Evolutionary conservation across 2,888 invertebrate genomes (phyloP).

Genomic region (Agrotis ipsilon): DNA sequence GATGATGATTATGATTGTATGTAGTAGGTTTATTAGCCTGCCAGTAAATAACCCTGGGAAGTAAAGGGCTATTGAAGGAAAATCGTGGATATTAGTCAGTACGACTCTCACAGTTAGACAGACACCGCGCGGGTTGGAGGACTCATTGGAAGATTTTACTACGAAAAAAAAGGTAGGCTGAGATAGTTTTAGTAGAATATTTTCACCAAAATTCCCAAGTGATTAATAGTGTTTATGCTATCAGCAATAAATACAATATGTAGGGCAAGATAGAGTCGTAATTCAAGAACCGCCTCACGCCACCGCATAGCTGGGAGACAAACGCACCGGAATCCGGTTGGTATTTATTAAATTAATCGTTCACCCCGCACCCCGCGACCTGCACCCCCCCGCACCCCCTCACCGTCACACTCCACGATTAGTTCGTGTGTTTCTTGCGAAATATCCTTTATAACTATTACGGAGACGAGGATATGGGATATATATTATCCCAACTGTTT

Average conservation of each 20-base stretch:
- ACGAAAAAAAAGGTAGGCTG: no score
- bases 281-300: conserved; percentile 79
- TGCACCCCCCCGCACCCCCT: conserved; percentile 42
- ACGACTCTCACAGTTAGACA: no score
- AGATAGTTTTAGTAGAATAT: conserved; percentile 1
- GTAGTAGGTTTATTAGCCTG: no score
- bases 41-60: no score
- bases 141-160: no score
- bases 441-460: conserved; percentile 60
- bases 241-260: conserved; percentile 61
- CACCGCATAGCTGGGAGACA: conserved; percentile 82
- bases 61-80: no score
- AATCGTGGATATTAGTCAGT: no score
- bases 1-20: neutral
- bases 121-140: no score
- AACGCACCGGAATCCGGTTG: conserved; percentile 85
- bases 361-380: conserved; percentile 65
- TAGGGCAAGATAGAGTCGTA: conserved; percentile 71
- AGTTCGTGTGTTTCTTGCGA: conserved; percentile 65
- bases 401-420: conserved; percentile 61
- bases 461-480: conserved; percentile 4
- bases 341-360: conserved; percentile 89
- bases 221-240: conserved; percentile 65
- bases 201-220: conserved; percentile 42
- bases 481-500: neutral